Evolutionary conservation across 1,140 invertebrate genomes (phyloP), one percentile per base, ranked within the genome.

Genomic region (Drosophila navojoa): DNA sequence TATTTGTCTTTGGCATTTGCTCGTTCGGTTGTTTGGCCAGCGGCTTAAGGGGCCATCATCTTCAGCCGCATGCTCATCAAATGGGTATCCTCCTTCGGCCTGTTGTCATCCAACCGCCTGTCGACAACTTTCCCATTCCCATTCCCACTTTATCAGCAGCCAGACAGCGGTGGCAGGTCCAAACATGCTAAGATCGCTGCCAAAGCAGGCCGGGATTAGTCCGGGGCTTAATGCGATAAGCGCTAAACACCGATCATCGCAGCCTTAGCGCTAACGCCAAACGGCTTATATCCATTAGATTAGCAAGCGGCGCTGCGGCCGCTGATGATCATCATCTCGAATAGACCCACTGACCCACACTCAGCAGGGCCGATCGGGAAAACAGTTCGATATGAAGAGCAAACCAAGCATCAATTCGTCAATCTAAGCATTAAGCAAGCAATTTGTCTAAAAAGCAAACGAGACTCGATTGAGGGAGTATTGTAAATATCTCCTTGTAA

Each of bases 1-100:
- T 85, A 86, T 86, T 86, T 86, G 71, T 60, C 78, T 81, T 78
- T 78, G 63, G 77, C 71, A 86, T 86, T 86, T 80, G 74, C 11
- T 60, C 54, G 57, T 55, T 69, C 32, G 32, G 16, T 50, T 58
- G 64, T 73, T 73, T 73, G 70, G 63, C 45, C 73, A 77, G 38
- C 57, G 61, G 66, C 59, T 76, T 82, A 63, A 49, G 44, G 10
- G 35, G 66, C 71, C 57, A 15, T 60, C 57, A 32, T 44, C 54
- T 22, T n/a, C 53, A 38, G 35, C 35, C 29, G 15, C 54, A 32
- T 32, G n/a, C 1, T 25, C 52, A 32, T 19, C 53, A 29, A 38
- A 35, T 54, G 19, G 60, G 57, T 3, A 38, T 57, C 59, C 63
- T 60, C 49, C 63, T 60, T 32, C 19, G 15, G 16, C 32, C 25